Evolutionary conservation across 2,113 vertebrate genomes (phyloP).

Genomic region (Orientallactaga bullata): DNA sequence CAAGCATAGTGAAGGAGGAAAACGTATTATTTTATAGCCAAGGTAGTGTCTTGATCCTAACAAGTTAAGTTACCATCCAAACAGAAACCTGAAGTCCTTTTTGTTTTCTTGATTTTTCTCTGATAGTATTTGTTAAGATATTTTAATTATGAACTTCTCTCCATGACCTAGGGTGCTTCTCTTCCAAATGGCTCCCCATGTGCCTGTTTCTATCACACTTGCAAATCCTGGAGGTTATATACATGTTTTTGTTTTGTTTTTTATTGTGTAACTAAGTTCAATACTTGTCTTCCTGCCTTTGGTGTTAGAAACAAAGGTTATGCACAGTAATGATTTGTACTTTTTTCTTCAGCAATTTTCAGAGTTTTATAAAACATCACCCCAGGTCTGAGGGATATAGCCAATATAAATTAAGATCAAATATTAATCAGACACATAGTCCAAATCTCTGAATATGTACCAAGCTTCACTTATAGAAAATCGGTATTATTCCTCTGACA

Average conservation of each 20-base stretch:
- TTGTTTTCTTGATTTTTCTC: background rate
- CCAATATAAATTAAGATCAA: slow-evolving; percentile 9
- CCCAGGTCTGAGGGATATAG: background rate
- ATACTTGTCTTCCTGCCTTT: background rate
- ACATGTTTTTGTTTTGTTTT: background rate
- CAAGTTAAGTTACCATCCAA: background rate
- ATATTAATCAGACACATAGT: background rate
- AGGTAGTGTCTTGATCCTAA: background rate
- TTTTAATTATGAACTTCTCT: background rate
- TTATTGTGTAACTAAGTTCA: background rate
- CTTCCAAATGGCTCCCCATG: background rate
- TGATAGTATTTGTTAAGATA: background rate
- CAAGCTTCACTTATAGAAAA: slow-evolving; percentile 25
- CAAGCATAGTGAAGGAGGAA: background rate
- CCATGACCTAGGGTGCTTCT: background rate
- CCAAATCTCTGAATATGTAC: background rate
- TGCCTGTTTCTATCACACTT: slow-evolving; percentile 21
- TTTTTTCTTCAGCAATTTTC: slow-evolving; percentile 3
- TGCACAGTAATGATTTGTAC: background rate
- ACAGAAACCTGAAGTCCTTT: background rate
- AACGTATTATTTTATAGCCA: background rate
- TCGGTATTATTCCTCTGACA: slow-evolving; percentile 44
- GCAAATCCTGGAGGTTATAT: background rate
- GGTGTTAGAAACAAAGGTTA: background rate
- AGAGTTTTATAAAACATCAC: slow-evolving; percentile 11